Evolutionary conservation across 2,113 vertebrate species (phyloP).

Genomic region (Chinchilla lanigera): DNA sequence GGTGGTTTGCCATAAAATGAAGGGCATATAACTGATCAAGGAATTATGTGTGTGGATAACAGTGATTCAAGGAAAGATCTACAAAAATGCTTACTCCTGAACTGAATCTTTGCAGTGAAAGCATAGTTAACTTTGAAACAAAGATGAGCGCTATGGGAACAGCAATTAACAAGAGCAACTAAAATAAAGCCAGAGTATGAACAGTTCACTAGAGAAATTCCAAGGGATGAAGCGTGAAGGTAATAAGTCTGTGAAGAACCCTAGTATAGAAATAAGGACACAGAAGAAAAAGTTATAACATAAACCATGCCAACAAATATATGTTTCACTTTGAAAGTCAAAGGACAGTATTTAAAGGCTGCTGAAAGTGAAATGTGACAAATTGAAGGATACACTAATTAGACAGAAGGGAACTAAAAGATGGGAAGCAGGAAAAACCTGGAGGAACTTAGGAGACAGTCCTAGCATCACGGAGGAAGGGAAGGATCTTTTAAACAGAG

Average conservation of each 20-base stretch:
- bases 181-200: neutral
- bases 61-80: neutral
- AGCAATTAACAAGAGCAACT: neutral
- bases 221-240: neutral
- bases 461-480: neutral
- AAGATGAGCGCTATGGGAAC: neutral
- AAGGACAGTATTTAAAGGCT: neutral
- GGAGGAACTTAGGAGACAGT: neutral
- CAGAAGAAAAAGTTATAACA: neutral
- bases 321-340: neutral
- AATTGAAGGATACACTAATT: neutral
- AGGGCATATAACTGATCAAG: neutral
- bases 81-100: neutral
- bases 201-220: neutral
- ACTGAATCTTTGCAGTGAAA: neutral
- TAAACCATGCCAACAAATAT: neutral
- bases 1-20: fast-evolving
- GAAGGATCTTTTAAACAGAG: neutral
- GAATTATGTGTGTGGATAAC: neutral
- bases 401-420: neutral
- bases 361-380: neutral
- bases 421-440: neutral
- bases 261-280: neutral
- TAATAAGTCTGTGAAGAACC: neutral
- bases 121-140: neutral